These are phyloP conservation scores for Glossosoma conforme DNA, from an alignment of 1,140 invertebrate species.

Conservation along the genomic window DNA sequence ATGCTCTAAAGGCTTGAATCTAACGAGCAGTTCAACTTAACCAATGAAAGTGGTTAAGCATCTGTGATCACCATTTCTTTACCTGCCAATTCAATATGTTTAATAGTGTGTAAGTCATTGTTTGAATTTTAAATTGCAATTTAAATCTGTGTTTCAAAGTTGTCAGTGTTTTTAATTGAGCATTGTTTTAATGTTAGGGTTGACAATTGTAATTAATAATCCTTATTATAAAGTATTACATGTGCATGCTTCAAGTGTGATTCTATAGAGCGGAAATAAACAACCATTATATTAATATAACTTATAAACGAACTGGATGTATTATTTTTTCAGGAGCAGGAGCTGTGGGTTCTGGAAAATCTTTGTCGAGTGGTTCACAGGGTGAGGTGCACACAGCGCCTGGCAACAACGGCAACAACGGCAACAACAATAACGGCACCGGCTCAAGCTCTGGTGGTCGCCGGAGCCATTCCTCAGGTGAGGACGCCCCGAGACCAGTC, in stretches of 20 bases:
- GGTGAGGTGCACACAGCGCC: conserved; percentile 28
- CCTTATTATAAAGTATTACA: background rate
- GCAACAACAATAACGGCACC: conserved; percentile 27
- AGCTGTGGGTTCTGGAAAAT: conserved; percentile 37
- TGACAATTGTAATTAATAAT: background rate
- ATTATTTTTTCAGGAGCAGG: conserved; percentile 6
- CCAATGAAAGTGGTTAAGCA: too few species aligned
- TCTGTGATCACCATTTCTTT: too few species aligned
- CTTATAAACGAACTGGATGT: background rate
- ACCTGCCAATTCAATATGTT: too few species aligned
- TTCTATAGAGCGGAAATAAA: background rate
- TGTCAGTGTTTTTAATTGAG: background rate
- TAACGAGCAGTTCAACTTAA: too few species aligned
- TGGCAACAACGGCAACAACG: conserved; percentile 26
- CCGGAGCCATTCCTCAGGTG: conserved; percentile 40
- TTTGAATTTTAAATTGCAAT: too few species aligned
- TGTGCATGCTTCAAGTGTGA: background rate
- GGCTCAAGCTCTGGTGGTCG: conserved; percentile 35
- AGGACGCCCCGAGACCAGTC: conserved; percentile 39
- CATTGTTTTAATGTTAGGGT: background rate
- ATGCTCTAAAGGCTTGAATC: background rate
- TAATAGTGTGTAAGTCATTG: too few species aligned
- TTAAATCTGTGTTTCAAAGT: too few species aligned
- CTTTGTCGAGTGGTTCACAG: conserved; percentile 37
- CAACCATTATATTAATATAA: background rate